Percentiles rank a stretch among this genome's conserved stretches.
Conservation (phyloP, 2,888 invertebrate species). For the Dendrolimus pini region DNA sequence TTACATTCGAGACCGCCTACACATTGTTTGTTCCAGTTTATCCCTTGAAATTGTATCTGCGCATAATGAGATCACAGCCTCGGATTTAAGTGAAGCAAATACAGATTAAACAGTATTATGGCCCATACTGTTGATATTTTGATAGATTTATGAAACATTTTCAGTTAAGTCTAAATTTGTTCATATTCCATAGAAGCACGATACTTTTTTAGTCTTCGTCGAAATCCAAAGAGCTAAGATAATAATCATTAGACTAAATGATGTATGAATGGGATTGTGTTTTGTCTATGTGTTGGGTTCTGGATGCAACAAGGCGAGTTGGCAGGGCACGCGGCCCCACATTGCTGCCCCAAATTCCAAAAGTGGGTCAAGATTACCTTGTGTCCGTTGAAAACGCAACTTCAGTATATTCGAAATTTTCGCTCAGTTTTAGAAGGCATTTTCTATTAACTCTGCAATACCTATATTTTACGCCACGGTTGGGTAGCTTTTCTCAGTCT, state of each 20-base stretch:
- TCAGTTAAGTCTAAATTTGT: no score
- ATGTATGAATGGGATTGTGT: background rate
- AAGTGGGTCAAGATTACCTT: conserved; percentile 64
- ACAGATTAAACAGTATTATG: no score
- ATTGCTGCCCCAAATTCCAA: conserved; percentile 43
- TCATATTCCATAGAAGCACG: no score
- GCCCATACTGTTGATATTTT: no score
- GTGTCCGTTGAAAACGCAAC: conserved; percentile 22
- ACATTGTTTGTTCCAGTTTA: background rate
- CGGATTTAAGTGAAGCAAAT: background rate
- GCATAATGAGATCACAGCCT: background rate
- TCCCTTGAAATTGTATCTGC: background rate
- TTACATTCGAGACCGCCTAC: background rate
- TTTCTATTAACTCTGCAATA: no score
- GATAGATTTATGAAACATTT: no score
- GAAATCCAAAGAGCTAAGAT: background rate
- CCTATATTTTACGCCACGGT: no score
- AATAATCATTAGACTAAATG: background rate
- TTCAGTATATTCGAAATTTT: conserved; percentile 15
- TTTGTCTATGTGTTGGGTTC: background rate
- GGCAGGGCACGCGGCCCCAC: conserved; percentile 30
- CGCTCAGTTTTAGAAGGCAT: conserved; percentile 6
- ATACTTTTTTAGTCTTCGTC: no score
- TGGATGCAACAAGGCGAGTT: conserved; percentile 6
- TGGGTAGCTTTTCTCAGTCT: no score